Base-by-base conservation (phyloP, 2,797 vertebrate genomes). In the Gila robusta region DNA sequence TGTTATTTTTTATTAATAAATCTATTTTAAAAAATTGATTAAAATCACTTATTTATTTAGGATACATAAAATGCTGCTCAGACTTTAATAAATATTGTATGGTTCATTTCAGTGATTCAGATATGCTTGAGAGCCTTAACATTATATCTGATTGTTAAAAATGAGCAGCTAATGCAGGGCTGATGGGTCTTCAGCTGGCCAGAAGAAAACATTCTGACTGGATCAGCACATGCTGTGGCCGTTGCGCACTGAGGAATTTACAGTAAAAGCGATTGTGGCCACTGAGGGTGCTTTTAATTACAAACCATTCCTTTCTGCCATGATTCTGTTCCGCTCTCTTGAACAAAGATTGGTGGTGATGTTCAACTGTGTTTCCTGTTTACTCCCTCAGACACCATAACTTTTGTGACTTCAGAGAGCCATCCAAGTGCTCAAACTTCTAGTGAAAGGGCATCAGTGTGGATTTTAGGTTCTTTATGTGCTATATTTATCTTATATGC, bases 291-390 rank as follows among this genome's bases (percentile, higher is more conserved):
- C 67, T 85, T 83, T 88, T 87, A 86, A 92, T 88, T 81, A 83
- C 87, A 28, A 62, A 87, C 83, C 86, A 93, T 91, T 93, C 87
- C 88, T 90, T 80, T 83, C 71, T 83, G 83, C 79, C 85, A 93
- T 91, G 89, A 91, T 93, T 56, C n/a, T 79, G 66, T 83, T 93
- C 81, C 85, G 41, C 79, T 91, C 89, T 87, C 88, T 72, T 59
- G 88, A 88, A 89, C 54, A 93, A 56, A 90, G 32, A 74, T 84
- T 71, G 66, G 54, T 81, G 81, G 87, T 91, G 86, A 93, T 87
- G 74, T 79, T 85, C 87, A 26, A 17, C 88, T 89, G 84, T 28
- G 76, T 91, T 91, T 95, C 94, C 92, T 94, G 93, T 94, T 94
- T 93, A 91, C 89, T 89, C 86, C 44, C 77, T 86, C 67, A 64